These are phyloP conservation scores for Peromyscus eremicus DNA, from an alignment of 2,797 vertebrate genomes.

Conservation along the genomic window DNA sequence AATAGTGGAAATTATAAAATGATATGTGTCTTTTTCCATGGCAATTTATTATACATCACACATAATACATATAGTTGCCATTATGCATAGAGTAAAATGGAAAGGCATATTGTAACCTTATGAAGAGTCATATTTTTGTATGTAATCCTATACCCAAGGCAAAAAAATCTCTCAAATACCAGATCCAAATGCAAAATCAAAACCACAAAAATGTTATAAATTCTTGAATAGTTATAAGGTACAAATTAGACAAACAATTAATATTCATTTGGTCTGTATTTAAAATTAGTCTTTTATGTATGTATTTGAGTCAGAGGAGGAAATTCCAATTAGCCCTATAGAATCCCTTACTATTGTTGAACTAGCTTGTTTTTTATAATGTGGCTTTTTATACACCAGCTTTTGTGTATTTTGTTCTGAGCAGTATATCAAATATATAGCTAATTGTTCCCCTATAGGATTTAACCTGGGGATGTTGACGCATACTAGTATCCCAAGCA, in stretches of 20 bases:
- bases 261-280: background rate
- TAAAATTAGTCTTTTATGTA: background rate
- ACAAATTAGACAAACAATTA: slow-evolving; percentile 30
- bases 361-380: background rate
- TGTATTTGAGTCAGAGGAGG: background rate
- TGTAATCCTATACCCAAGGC: background rate
- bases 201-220: background rate
- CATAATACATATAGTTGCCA: background rate
- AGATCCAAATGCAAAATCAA: background rate
- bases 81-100: background rate
- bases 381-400: background rate
- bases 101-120: background rate
- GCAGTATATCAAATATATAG: background rate
- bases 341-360: background rate
- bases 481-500: background rate
- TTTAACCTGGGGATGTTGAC: slow-evolving; percentile 3
- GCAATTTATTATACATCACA: background rate
- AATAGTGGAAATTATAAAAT: slow-evolving; percentile 29
- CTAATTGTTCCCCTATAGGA: background rate
- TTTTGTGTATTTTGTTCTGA: slow-evolving; percentile 29
- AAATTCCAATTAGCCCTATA: background rate
- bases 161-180: background rate
- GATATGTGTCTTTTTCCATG: slow-evolving; percentile 14
- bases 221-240: background rate
- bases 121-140: background rate